A percentile compares a stretch with the other conserved stretches of the same genome.
Evolutionary conservation across 2,113 vertebrate species (phyloP).

Genomic region (Corythornis vintsioides): DNA sequence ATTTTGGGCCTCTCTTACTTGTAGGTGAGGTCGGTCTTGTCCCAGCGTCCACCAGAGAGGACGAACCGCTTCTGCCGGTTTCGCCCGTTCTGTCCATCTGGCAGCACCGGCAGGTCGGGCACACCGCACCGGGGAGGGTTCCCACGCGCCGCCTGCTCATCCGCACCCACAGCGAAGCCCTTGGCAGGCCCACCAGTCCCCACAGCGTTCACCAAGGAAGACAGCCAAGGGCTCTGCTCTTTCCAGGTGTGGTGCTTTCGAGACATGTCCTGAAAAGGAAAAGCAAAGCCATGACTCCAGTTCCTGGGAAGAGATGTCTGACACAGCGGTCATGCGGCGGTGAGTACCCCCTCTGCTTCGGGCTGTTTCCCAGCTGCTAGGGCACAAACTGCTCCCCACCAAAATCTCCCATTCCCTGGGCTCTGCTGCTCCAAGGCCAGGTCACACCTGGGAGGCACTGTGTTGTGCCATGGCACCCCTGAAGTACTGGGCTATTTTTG

Average conservation of each 20-base stretch:
- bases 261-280: slow-evolving; percentile 24
- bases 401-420: not conserved
- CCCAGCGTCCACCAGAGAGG: slow-evolving; percentile 85
- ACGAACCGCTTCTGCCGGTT: slow-evolving; percentile 87
- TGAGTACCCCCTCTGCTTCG: not conserved
- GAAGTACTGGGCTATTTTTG: slow-evolving; percentile 27
- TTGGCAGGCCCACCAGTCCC: slow-evolving; percentile 36
- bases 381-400: not conserved
- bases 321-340: not conserved
- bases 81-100: slow-evolving; percentile 16
- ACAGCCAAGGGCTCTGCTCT: slow-evolving; percentile 57
- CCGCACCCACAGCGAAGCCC: not conserved
- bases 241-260: slow-evolving; percentile 62
- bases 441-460: not conserved
- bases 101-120: slow-evolving; percentile 75
- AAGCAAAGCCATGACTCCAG: not conserved
- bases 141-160: not conserved
- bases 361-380: not conserved
- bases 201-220: not conserved
- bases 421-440: not conserved
- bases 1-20: slow-evolving; percentile 73
- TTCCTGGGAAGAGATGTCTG: not conserved
- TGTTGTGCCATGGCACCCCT: not conserved
- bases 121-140: slow-evolving; percentile 87
- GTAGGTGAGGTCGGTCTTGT: slow-evolving; percentile 90